phyloP scores from a whole-genome alignment of 2,113 vertebrate genomes.

The Protomyctophum bolini region DNA sequence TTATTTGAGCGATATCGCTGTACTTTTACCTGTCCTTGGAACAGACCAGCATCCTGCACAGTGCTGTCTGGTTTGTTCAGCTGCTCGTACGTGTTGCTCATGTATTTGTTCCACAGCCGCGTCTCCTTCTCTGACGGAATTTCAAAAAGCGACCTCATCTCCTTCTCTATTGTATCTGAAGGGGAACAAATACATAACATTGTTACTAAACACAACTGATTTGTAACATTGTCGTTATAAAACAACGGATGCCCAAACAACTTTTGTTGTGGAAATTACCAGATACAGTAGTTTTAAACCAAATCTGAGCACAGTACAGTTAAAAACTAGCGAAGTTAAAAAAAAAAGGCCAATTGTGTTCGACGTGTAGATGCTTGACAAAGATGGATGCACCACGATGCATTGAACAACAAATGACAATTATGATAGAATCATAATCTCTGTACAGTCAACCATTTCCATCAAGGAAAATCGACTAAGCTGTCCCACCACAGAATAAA shows the following conservation, averaged over 20 bases:
- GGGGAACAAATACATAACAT: slow-evolving; percentile 6
- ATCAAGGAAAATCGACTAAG: too few species aligned
- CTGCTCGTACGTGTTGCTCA: slow-evolving; percentile 91
- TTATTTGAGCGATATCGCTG: background rate
- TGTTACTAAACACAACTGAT: background rate
- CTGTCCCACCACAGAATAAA: too few species aligned
- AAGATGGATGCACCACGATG: too few species aligned
- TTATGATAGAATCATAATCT: too few species aligned
- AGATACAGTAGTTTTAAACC: too few species aligned
- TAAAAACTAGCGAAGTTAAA: background rate
- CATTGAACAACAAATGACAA: too few species aligned
- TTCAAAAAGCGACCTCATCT: slow-evolving; percentile 91
- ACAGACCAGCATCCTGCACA: slow-evolving; percentile 94
- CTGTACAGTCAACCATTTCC: too few species aligned
- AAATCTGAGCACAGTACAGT: too few species aligned
- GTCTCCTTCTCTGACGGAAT: slow-evolving; percentile 90
- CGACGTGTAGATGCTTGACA: too few species aligned
- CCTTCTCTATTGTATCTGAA: slow-evolving; percentile 91
- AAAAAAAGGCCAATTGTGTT: too few species aligned
- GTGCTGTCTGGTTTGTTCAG: slow-evolving; percentile 94
- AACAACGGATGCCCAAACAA: background rate
- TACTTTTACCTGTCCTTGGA: slow-evolving; percentile 91
- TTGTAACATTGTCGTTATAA: too few species aligned
- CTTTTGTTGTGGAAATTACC: too few species aligned
- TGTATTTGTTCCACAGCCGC: slow-evolving; percentile 95